These are phyloP conservation scores for Pithys albifrons DNA, from an alignment of 2,113 vertebrate genomes.

Conservation along the genomic window DNA sequence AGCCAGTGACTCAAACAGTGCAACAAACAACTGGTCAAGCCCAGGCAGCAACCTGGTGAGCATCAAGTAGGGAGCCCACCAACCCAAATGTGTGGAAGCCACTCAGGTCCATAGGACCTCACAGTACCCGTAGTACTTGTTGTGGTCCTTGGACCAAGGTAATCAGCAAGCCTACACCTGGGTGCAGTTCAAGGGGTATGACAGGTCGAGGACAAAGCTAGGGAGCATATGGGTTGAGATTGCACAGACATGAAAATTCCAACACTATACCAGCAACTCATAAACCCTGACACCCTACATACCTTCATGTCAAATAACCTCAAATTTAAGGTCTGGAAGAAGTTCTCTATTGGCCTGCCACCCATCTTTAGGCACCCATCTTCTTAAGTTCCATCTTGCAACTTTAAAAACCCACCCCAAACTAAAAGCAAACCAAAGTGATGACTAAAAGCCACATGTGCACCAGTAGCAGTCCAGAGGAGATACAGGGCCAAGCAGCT, in stretches of 20 bases:
- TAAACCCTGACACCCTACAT: rapidly evolving
- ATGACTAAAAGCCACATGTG: not conserved
- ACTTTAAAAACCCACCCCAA: not conserved
- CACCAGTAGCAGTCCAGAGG: not conserved
- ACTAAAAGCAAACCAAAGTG: not conserved
- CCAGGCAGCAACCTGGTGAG: not conserved
- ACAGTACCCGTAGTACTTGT: not conserved
- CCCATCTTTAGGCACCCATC: not conserved
- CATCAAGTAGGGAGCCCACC: not conserved
- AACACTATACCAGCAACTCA: not conserved
- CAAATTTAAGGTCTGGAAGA: not conserved
- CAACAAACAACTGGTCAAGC: not conserved
- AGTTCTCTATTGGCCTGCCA: not conserved
- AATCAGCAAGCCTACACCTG: not conserved
- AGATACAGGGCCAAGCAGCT: not conserved
- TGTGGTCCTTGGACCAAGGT: not conserved
- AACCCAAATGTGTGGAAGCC: not conserved
- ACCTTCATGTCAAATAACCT: not conserved
- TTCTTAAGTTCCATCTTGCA: not conserved
- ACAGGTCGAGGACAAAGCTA: not conserved
- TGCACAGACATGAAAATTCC: not conserved
- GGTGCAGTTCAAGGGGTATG: not conserved
- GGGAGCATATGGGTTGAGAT: not conserved
- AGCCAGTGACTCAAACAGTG: not conserved
- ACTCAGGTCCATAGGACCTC: not conserved